Conservation (phyloP, 2,797 vertebrate species). For the Myotis vivesi region DNA sequence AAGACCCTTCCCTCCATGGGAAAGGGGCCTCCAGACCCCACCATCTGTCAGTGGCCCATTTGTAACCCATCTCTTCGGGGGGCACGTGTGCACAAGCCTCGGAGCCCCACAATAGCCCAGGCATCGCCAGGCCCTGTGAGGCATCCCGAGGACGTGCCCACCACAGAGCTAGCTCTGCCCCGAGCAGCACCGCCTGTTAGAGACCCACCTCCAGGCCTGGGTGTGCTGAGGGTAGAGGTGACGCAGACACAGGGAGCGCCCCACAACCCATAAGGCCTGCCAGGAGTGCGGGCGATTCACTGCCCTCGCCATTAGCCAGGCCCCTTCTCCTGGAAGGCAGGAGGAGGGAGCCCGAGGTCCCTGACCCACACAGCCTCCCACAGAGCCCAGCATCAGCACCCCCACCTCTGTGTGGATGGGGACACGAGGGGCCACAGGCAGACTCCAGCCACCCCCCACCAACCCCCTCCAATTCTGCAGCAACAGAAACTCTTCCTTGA, state of each 20-base stretch:
- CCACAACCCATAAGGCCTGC: fast-evolving
- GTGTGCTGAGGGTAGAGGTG: neutral
- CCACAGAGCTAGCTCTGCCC: fast-evolving
- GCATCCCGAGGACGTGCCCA: neutral
- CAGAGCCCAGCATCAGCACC: neutral
- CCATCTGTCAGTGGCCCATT: neutral
- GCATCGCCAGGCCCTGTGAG: no score
- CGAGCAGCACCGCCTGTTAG: neutral
- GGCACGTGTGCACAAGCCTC: no score
- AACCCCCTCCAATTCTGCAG: slow-evolving; percentile 86
- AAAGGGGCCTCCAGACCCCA: neutral
- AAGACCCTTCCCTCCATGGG: no score
- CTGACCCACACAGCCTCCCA: neutral
- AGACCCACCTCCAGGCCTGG: neutral
- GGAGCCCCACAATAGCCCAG: no score
- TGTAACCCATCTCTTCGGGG: neutral
- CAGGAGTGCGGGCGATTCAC: neutral
- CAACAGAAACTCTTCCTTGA: slow-evolving; percentile 91
- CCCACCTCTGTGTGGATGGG: neutral
- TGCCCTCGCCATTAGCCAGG: neutral
- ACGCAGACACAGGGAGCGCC: neutral
- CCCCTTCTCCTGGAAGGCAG: neutral
- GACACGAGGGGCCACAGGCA: neutral
- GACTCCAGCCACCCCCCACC: no score
- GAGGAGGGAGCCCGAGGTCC: neutral